phyloP scores from a whole-genome alignment of 1,140 invertebrate genomes.

The Eupristina koningsbergeri region DNA sequence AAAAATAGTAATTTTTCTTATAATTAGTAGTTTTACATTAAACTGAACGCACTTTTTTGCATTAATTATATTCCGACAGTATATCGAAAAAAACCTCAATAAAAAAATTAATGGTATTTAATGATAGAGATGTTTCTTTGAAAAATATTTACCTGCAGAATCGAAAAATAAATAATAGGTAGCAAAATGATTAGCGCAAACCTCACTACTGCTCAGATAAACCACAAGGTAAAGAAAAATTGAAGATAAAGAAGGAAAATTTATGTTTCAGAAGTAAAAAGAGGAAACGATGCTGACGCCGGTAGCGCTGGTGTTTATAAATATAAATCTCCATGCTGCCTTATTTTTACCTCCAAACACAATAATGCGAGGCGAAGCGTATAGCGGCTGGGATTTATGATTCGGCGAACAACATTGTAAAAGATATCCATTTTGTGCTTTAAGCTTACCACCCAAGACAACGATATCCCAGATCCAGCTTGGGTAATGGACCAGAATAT shows the following conservation, averaged over 20 bases:
- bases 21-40: no score
- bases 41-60: no score
- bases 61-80: no score
- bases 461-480: neutral
- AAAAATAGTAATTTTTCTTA: no score
- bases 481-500: neutral
- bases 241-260: neutral
- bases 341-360: slow-evolving; percentile 61
- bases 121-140: no score
- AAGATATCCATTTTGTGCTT: slow-evolving; percentile 19
- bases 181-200: neutral
- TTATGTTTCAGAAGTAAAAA: neutral
- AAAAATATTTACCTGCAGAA: no score
- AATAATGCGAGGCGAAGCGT: slow-evolving; percentile 55
- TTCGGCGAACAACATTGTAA: slow-evolving; percentile 18
- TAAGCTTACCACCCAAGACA: slow-evolving; percentile 12
- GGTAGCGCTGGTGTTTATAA: neutral
- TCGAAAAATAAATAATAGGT: no score
- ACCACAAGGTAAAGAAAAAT: neutral
- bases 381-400: slow-evolving; percentile 25
- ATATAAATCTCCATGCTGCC: slow-evolving; percentile 60
- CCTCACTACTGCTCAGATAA: no score
- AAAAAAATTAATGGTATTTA: no score
- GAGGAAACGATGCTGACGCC: neutral
- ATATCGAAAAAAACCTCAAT: no score